These are phyloP conservation scores for Andrena praecox DNA, from an alignment of 2,888 invertebrate species.

Conservation along the genomic window DNA sequence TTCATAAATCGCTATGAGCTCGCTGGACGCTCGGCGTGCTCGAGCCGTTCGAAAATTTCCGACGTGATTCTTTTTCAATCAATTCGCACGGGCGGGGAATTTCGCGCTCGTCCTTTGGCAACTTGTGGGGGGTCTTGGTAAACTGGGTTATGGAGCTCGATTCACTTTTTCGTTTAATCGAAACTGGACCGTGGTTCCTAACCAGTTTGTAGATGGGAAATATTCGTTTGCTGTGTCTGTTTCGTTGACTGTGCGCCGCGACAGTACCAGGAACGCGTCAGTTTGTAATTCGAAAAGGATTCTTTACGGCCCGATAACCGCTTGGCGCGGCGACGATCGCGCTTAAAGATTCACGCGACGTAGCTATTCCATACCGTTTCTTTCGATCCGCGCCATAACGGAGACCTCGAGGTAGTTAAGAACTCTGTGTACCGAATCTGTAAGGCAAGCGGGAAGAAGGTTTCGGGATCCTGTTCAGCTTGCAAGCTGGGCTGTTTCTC, in stretches of 20 bases:
- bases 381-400: conserved; percentile 41
- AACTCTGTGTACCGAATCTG: background rate
- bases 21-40: conserved; percentile 34
- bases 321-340: background rate
- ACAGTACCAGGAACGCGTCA: background rate
- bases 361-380: conserved; percentile 40
- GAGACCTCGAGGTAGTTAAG: background rate
- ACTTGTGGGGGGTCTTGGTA: background rate
- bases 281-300: conserved; percentile 23
- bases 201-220: background rate
- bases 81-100: background rate
- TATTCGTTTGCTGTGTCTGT: background rate
- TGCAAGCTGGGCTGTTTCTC: too few relatives aligned
- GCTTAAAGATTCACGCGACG: conserved; percentile 48
- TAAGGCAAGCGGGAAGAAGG: background rate
- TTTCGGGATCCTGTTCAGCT: too few relatives aligned
- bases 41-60: conserved; percentile 59
- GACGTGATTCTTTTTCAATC: conserved; percentile 21
- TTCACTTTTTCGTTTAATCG: too few relatives aligned
- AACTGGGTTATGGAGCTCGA: too few relatives aligned
- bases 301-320: conserved; percentile 16
- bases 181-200: too few relatives aligned
- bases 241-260: background rate
- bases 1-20: conserved; percentile 70
- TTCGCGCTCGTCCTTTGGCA: background rate